Conservation (phyloP, 2,113 vertebrate species). For the Apodemus speciosus region DNA sequence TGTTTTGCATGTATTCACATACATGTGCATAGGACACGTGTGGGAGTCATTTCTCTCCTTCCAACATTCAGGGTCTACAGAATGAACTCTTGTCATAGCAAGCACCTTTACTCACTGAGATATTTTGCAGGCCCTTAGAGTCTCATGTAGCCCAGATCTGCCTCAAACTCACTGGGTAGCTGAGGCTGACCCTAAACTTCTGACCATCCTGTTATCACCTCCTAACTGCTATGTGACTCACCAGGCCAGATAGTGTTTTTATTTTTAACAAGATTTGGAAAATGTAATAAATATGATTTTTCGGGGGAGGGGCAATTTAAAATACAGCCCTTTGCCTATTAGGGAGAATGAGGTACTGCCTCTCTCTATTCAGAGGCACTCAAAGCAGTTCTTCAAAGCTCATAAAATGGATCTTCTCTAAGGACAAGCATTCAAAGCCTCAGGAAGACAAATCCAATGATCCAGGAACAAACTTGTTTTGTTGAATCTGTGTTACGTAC, state of each 20-base stretch:
- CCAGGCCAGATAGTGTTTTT: neutral
- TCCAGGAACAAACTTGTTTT: neutral
- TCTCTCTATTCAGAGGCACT: neutral
- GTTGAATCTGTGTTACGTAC: neutral
- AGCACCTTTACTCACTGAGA: too few relatives aligned
- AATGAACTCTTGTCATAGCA: neutral
- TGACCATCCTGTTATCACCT: too few relatives aligned
- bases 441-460: neutral
- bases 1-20: neutral
- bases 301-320: slow-evolving; percentile 5
- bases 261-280: slow-evolving; percentile 25
- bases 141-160: neutral
- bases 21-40: too few relatives aligned
- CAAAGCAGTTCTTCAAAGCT: neutral
- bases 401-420: neutral
- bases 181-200: too few relatives aligned
- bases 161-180: neutral
- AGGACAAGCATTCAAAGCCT: neutral
- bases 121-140: neutral
- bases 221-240: neutral
- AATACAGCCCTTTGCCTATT: neutral
- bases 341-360: neutral
- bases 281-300: neutral
- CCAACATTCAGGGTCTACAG: neutral
- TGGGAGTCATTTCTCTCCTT: too few relatives aligned